phyloP scores from a whole-genome alignment of 2,888 invertebrate species.

The Chloroclystis v-ata region DNA sequence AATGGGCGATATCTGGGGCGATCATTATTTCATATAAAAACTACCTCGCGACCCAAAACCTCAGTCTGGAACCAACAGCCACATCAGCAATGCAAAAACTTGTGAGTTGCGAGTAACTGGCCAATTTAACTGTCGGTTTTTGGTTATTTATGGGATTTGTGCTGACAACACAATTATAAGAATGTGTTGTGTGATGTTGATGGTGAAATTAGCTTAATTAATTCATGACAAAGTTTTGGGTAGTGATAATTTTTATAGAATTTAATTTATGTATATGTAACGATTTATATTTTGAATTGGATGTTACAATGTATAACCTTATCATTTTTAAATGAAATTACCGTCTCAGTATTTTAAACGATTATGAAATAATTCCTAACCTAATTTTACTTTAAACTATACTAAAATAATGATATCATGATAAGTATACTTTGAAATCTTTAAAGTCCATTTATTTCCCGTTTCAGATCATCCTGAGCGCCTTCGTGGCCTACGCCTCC shows the following conservation, averaged over 20 bases:
- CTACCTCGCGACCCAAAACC: slow-evolving; percentile 34
- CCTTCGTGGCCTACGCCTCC: slow-evolving; percentile 50
- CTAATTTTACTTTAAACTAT: no score
- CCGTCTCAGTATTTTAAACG: no score
- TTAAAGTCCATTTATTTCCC: not conserved
- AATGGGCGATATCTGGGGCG: slow-evolving; percentile 20
- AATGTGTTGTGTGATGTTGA: not conserved
- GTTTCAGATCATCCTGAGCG: slow-evolving; percentile 36
- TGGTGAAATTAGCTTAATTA: no score
- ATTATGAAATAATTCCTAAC: no score
- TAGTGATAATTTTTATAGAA: no score
- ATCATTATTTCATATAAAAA: slow-evolving; percentile 44
- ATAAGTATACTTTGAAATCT: no score
- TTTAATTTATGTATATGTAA: no score
- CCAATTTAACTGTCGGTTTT: not conserved
- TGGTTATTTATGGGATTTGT: not conserved
- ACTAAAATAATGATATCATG: no score
- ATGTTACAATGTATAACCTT: no score
- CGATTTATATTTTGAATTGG: no score
- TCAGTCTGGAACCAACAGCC: slow-evolving; percentile 50
- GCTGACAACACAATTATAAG: not conserved
- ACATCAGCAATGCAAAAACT: slow-evolving; percentile 48
- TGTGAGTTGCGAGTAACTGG: slow-evolving; percentile 42
- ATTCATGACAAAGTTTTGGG: no score
- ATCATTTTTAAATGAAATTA: no score